Evolutionary conservation across 1,140 invertebrate genomes (phyloP).

Genomic region (Lepidurus arcticus): DNA sequence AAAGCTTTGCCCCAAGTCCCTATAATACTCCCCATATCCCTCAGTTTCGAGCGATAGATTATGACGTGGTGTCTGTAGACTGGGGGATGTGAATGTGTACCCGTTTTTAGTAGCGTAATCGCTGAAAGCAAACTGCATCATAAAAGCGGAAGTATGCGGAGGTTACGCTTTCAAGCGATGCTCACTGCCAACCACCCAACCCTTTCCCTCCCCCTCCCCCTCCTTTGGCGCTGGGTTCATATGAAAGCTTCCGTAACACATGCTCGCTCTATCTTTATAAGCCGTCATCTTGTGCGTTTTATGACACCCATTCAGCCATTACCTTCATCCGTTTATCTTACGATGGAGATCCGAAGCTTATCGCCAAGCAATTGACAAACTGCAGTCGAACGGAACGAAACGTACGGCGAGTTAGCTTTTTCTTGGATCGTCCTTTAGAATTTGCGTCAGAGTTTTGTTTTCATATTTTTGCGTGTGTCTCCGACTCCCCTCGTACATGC

Average conservation of each 20-base stretch:
- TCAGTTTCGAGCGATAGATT: too few relatives aligned
- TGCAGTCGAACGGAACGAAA: background rate
- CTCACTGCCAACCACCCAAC: background rate
- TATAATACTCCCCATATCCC: too few relatives aligned
- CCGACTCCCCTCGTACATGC: too few relatives aligned
- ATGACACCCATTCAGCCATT: conserved; percentile 18
- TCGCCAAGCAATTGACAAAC: background rate
- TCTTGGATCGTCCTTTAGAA: background rate
- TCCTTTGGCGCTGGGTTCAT: background rate
- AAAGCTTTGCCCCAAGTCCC: too few relatives aligned
- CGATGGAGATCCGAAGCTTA: conserved; percentile 6
- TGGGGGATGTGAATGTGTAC: background rate
- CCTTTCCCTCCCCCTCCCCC: background rate
- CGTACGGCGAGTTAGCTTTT: background rate
- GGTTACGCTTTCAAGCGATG: conserved; percentile 18
- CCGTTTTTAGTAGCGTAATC: conserved; percentile 10
- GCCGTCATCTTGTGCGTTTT: conserved; percentile 21
- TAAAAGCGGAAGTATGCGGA: conserved; percentile 8
- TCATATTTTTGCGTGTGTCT: background rate
- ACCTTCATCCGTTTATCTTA: conserved; percentile 8
- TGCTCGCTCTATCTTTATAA: conserved; percentile 22
- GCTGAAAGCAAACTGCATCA: conserved; percentile 4
- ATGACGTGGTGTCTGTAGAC: too few relatives aligned
- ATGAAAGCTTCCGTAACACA: conserved; percentile 14
- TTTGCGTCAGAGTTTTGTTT: background rate